Evolutionary conservation across 2,797 vertebrate species (phyloP), one percentile per base, ranked within the genome.

Genomic region (Anas flavirostris): DNA sequence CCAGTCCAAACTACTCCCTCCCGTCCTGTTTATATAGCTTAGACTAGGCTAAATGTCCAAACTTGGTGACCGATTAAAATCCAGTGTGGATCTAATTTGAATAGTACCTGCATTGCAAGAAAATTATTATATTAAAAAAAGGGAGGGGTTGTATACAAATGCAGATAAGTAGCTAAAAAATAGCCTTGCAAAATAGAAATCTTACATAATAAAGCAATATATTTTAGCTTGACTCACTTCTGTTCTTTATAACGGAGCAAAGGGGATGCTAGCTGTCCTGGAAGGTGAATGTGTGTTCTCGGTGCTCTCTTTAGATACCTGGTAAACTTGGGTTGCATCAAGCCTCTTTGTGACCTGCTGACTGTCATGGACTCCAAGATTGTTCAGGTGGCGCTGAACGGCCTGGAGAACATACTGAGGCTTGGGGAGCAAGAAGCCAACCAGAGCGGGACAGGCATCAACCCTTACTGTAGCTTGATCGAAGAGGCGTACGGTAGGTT

Each of bases 351-450:
- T 68, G 99, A 99, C 91, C 98, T 99, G 93, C 98, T 99, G 90
- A 99, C 99, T 1, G 99, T 99, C 86, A 99, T 99, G 99, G 99
- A 99, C 97, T 99, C 99, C 1, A 99, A 99, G 98, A 99, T 99
- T 10, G 99, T 99, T 16, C 99, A 99, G 95, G 99, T 99, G 28
- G 99, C 99, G 3, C 97, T 99, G 39, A 99, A 99, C 0, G 99
- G 99, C 60, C 97, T 99, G 91, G 99, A 99, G 96, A 99, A 99
- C 97, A 99, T 99, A 80, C 97, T 99, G 93, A 97, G 99, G 82
- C 98, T 99, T 55, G 99, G 99, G 10, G 99, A 99, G 89, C 99
- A 99, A 96, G 99, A 99, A 74, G 98, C 99, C 96, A 98, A 98
- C 91, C 98, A 98, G 91, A 98, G 95, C 7, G 98, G 98, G 96